Base-by-base conservation (phyloP, 1,140 invertebrate genomes). In the Acromyrmex echinatior region DNA sequence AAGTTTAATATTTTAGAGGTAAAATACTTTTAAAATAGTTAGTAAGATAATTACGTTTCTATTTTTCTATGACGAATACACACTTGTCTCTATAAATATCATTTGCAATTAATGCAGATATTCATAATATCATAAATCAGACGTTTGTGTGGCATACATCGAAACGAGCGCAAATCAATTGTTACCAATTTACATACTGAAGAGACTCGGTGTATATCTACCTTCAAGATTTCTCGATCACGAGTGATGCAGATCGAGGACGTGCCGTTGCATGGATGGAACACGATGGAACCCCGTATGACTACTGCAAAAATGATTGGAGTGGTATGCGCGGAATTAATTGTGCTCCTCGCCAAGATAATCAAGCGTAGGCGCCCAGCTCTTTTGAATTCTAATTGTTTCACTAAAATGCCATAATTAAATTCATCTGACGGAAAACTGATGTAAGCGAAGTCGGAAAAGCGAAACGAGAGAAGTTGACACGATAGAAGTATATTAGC, bases 351-450 rank as follows among this genome's bases (percentile, higher is more conserved):
- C 70, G 28, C 39, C 25, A 58, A 56, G 56, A 51, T 84, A 60
- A 84, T 84, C 58, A 62, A 14, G 25, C 31, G 56, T 68, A 80
- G 31, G 14, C 14, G 16, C 3, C 49, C 3, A 7, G 53, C 39
- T 63, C 56, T 84, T 45, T 84, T 76, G 70, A 84, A 84, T 63
- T 84, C 70, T 76, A 84, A 84, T 74, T 74, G 68, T 82, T 84
- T n/a, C 56, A 62, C 25, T 25, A 63, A 84, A 31, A 84, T 31
- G 68, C 73, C 49, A 39, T 62, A 74, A 76, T 84, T 74, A 84
- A 84, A 84, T 76, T 76, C 56, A 76, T 84, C 70, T 51, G 39
- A 18, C 28, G 80, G 80, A 76, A 84, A 84, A 71, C 66, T 1
- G 7, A 12, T 31, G 16, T 56, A 58, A 71, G 51, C 31, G 5